These are phyloP conservation scores for Chorisops tibialis DNA, from an alignment of 2,888 invertebrate species.

Conservation along the genomic window DNA sequence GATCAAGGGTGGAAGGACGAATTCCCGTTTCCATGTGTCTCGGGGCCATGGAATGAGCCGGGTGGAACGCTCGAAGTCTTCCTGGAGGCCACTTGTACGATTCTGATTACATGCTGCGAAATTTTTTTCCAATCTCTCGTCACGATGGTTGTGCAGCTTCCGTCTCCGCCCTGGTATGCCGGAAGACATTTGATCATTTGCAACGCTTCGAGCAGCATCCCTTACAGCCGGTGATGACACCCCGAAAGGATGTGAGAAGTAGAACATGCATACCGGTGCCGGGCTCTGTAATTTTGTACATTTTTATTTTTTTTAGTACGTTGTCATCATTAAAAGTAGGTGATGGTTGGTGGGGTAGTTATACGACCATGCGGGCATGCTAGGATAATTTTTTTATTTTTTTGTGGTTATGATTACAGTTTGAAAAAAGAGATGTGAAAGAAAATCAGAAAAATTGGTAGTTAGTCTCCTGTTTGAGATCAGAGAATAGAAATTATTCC, in stretches of 20 bases:
- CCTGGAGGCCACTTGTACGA: slow-evolving; percentile 4
- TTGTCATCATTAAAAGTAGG: neutral
- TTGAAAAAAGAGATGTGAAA: no score
- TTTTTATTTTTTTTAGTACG: neutral
- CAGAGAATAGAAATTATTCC: no score
- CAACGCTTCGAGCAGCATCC: neutral
- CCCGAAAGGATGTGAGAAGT: slow-evolving; percentile 59
- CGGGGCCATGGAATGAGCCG: slow-evolving; percentile 33
- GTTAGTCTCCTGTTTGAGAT: no score
- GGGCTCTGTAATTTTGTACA: slow-evolving; percentile 33
- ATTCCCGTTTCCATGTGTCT: slow-evolving; percentile 35
- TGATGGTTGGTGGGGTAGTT: neutral
- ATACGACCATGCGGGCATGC: no score
- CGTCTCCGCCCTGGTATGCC: neutral
- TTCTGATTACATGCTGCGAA: slow-evolving; percentile 7
- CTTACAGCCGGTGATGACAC: slow-evolving; percentile 49
- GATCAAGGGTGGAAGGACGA: slow-evolving; percentile 35
- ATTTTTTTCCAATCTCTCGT: slow-evolving; percentile 5
- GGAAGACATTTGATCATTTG: slow-evolving; percentile 1
- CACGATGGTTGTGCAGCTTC: neutral
- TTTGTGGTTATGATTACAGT: no score
- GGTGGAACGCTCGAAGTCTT: slow-evolving; percentile 11
- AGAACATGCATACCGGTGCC: slow-evolving; percentile 56
- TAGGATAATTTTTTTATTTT: no score
- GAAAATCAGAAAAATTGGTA: no score